phyloP scores from a whole-genome alignment of 2,797 vertebrate genomes.

The Lemur catta region DNA sequence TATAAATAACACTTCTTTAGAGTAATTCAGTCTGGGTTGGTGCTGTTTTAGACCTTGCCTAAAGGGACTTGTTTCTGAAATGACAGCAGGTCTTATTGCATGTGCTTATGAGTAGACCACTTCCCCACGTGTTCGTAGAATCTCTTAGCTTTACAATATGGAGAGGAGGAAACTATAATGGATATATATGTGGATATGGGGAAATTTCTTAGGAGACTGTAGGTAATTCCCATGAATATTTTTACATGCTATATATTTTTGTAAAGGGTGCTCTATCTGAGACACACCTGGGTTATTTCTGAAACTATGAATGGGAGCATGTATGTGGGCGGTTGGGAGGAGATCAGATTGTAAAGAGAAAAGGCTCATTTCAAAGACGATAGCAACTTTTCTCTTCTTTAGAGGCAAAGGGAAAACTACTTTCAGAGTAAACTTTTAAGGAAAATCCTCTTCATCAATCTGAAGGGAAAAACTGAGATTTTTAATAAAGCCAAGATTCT shows the following conservation, averaged over 20 bases:
- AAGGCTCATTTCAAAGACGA: background rate
- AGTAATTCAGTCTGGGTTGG: background rate
- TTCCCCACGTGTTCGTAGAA: background rate
- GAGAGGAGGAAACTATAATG: background rate
- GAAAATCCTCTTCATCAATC: background rate
- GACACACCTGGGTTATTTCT: background rate
- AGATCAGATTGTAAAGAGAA: background rate
- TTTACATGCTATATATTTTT: background rate
- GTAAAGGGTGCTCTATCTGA: background rate
- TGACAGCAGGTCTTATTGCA: background rate
- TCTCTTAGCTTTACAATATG: background rate
- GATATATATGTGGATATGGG: background rate
- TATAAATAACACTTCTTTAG: background rate
- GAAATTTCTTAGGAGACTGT: background rate
- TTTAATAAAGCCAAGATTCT: slow-evolving; percentile 31
- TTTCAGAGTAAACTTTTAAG: background rate
- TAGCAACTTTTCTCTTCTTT: background rate
- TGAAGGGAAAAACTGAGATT: background rate
- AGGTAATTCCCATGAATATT: background rate
- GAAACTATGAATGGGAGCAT: background rate
- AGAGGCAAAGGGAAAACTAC: background rate
- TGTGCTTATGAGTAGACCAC: background rate
- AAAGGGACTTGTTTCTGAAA: background rate
- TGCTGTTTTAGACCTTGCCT: background rate
- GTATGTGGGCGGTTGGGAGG: background rate